A percentile compares a stretch with the other conserved stretches of the same genome.
These are phyloP conservation scores for Drosophila lacertosa DNA, from an alignment of 1,140 invertebrate genomes.

Conservation along the genomic window DNA sequence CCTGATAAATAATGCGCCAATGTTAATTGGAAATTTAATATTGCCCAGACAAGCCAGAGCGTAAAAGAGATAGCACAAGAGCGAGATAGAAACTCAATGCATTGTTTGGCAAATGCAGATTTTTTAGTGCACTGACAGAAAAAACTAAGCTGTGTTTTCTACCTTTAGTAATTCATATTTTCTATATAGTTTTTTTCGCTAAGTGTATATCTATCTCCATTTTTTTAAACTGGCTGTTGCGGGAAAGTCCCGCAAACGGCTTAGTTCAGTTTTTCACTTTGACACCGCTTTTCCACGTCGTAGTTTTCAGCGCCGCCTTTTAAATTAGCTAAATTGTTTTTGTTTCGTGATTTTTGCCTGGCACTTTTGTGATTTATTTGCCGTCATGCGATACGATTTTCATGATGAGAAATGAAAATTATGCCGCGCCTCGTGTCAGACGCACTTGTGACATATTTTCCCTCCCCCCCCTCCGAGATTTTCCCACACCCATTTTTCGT, in stretches of 20 bases:
- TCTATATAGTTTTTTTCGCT: no score
- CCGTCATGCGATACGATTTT: slow-evolving; percentile 18
- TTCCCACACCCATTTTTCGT: slow-evolving; percentile 4
- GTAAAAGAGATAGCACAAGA: background rate
- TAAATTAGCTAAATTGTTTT: slow-evolving; percentile 48
- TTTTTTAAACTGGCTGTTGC: background rate
- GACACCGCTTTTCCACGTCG: background rate
- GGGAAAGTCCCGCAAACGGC: slow-evolving; percentile 17
- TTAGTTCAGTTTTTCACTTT: slow-evolving; percentile 29
- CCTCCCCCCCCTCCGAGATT: slow-evolving; percentile 7
- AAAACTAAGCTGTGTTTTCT: no score
- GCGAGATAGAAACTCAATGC: slow-evolving; percentile 11
- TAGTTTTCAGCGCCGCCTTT: slow-evolving; percentile 33
- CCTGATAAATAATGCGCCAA: slow-evolving; percentile 78
- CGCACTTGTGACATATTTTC: slow-evolving; percentile 17
- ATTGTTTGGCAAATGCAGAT: slow-evolving; percentile 36
- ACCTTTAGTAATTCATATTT: no score
- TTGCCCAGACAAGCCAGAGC: slow-evolving; percentile 4
- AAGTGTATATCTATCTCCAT: background rate
- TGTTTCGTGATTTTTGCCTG: background rate
- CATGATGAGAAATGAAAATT: slow-evolving; percentile 13
- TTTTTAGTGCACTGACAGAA: slow-evolving; percentile 13
- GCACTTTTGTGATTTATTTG: slow-evolving; percentile 21
- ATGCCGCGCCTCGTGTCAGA: slow-evolving; percentile 19
- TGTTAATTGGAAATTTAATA: slow-evolving; percentile 82